These are phyloP conservation scores for Mongoloraphidia duomilia DNA, from an alignment of 2,888 invertebrate species.

Conservation along the genomic window DNA sequence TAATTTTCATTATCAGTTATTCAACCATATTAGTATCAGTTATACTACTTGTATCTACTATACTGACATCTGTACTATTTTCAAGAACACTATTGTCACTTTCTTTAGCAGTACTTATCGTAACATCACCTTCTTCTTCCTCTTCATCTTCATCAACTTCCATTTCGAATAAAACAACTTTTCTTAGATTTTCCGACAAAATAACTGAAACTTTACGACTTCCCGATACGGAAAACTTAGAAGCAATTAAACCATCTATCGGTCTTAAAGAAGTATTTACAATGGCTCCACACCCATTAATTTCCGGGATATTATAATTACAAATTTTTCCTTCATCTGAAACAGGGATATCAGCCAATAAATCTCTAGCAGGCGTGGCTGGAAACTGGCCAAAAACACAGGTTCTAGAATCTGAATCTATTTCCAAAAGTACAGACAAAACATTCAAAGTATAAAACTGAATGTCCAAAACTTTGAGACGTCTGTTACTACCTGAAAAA, in stretches of 20 bases:
- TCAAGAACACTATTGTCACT: conserved; percentile 13
- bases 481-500: conserved; percentile 6
- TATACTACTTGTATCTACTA: conserved; percentile 15
- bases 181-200: conserved; percentile 60
- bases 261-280: conserved; percentile 39
- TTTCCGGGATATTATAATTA: conserved; percentile 29
- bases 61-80: conserved; percentile 16
- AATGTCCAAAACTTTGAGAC: conserved; percentile 41
- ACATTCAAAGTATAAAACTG: conserved; percentile 63
- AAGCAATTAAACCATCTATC: conserved; percentile 51
- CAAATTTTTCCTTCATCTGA: conserved; percentile 8
- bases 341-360: conserved; percentile 17
- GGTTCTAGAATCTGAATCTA: conserved; percentile 26
- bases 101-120: conserved; percentile 20
- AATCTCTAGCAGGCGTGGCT: conserved; percentile 23
- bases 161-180: conserved; percentile 80
- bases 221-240: conserved; percentile 70
- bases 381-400: conserved; percentile 22
- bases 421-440: conserved; percentile 55
- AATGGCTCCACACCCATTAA: conserved; percentile 38
- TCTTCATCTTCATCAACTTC: conserved; percentile 87
- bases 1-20: background rate
- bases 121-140: conserved; percentile 51
- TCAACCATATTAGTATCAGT: conserved; percentile 1
- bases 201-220: conserved; percentile 72